Base-by-base conservation (phyloP, 30 jellyfish, hydroid and myxozoan species). In the Sanderia malayensis region DNA sequence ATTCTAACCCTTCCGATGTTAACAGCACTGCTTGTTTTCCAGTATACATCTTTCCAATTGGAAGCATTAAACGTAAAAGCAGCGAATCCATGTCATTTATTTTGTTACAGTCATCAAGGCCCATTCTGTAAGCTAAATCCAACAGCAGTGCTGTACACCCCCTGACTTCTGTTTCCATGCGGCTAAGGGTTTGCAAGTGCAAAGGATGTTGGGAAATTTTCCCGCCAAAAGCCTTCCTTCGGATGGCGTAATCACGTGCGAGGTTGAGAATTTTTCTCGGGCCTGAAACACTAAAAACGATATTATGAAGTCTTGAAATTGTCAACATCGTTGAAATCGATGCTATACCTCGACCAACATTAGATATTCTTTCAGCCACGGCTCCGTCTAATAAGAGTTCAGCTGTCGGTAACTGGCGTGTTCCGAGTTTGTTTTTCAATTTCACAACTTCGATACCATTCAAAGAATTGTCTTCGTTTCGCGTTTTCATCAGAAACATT, bases 351-450 rank as follows among this genome's bases (percentile, higher is more conserved):
- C 95, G 84, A 8, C 97, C 97, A 15, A 65, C 78, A 13, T 71
- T 73, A 0, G 97, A 89, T 9, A 89, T 33, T 79, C 61, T 6
- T 24, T 61, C 83, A 19, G 96, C 94, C 3, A 29, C 41, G 8
- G 94, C 65, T 8, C 96, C 96, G 65, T 80, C 94, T 2, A 87
- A 58, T 30, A 87, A 70, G 19, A 87, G 58, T 67, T 87, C 96
- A 10, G 93, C 96, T 26, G 96, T 87, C 20, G 96, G 95, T 57
- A 87, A 67, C 70, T 87, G 96, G 22, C 96, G 62, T 4, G 96
- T 87, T 18, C 96, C 96, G 19, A 87, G 92, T 55, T 87, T 87
- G 41, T 87, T 87, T 70, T 87, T 87, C 26, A 87, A 79, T 45
- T 81, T 80, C 75, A 65, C 69, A 1, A 87, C 96, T 69, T 81